A percentile compares a stretch with the other conserved stretches of the same genome.
Evolutionary conservation across 2,797 vertebrate species (phyloP).

Genomic region (Eptatretus atami): DNA sequence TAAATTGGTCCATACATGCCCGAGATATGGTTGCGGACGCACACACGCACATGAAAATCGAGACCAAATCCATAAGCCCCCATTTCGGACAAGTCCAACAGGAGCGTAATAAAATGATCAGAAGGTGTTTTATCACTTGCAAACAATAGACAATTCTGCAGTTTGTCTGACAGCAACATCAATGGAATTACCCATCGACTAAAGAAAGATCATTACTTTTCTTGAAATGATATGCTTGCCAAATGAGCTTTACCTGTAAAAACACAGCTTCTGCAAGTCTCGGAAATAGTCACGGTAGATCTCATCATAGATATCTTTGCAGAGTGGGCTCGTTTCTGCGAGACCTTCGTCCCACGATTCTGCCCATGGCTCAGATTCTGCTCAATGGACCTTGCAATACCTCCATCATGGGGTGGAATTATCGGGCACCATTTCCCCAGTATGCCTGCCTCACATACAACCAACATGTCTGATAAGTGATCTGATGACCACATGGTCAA

Average conservation of each 20-base stretch:
- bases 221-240: neutral
- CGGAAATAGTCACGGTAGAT: conserved; percentile 38
- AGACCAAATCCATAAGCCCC: too few species aligned
- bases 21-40: too few species aligned
- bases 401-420: conserved; percentile 50
- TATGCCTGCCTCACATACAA: conserved; percentile 29
- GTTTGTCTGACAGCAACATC: neutral
- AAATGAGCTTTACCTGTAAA: conserved; percentile 32
- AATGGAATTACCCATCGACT: neutral
- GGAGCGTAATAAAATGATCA: neutral
- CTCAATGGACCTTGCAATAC: conserved; percentile 45
- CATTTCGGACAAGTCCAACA: too few species aligned
- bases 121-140: neutral
- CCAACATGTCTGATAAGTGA: too few species aligned
- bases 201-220: too few species aligned
- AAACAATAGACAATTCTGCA: neutral
- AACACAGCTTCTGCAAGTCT: conserved; percentile 54
- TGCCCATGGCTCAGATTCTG: conserved; percentile 54
- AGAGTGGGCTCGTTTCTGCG: conserved; percentile 25
- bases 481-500: too few species aligned
- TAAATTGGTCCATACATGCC: too few species aligned
- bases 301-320: conserved; percentile 32
- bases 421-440: conserved; percentile 86
- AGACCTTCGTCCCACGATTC: conserved; percentile 41
- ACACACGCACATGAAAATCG: too few species aligned